Percentiles rank a stretch among this genome's conserved stretches.
These are phyloP conservation scores for Drosophila sp. DNA, from an alignment of 1,140 invertebrate genomes.

Conservation along the genomic window DNA sequence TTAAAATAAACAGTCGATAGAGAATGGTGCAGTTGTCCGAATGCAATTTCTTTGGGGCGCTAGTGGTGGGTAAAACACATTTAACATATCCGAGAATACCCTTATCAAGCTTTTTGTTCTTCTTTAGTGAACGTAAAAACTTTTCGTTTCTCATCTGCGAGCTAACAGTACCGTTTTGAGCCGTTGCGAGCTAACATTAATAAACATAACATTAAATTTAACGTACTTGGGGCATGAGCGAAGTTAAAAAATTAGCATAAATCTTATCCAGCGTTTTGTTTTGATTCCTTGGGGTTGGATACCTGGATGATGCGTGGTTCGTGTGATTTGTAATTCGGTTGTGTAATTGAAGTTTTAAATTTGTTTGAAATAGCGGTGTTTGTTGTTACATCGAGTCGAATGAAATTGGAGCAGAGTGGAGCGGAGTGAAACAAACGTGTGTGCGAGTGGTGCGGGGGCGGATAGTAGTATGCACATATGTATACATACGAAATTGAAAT, in stretches of 20 bases:
- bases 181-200: background rate
- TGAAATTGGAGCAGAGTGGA: conserved; percentile 8
- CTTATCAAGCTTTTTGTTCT: no score
- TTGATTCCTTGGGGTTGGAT: conserved; percentile 34
- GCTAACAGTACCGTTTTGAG: background rate
- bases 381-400: conserved; percentile 2
- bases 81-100: no score
- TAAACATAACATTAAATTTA: conserved; percentile 6
- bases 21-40: no score
- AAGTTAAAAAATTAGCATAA: conserved; percentile 47
- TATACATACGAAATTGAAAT: conserved; percentile 44
- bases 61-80: no score
- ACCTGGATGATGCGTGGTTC: conserved; percentile 7
- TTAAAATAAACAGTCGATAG: no score
- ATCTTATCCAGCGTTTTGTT: conserved; percentile 46
- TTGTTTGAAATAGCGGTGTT: conserved; percentile 1
- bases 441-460: conserved; percentile 16
- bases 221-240: conserved; percentile 4
- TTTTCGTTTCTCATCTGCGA: background rate
- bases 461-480: conserved; percentile 23
- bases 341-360: conserved; percentile 17
- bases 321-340: conserved; percentile 4
- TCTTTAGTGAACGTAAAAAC: no score
- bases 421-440: background rate
- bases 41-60: no score